phyloP scores from a whole-genome alignment of 2,797 vertebrate genomes.

The Crenuchus spilurus region DNA sequence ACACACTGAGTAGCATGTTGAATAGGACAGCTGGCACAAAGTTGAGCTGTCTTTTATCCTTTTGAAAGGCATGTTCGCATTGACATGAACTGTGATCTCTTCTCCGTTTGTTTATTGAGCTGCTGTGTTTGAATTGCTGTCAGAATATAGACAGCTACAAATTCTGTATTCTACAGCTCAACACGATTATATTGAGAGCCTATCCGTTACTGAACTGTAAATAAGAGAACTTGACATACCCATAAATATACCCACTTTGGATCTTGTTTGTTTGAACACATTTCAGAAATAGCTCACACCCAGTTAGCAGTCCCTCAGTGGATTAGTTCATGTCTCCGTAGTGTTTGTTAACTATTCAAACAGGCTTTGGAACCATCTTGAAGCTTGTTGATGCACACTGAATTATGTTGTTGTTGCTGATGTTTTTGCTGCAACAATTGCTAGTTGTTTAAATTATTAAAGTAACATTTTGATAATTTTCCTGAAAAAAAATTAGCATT shows the following conservation, averaged over 20 bases:
- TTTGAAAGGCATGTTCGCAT: not conserved
- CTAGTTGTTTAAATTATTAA: too few species aligned
- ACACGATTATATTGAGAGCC: not conserved
- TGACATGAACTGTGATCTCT: not conserved
- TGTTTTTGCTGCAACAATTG: too few species aligned
- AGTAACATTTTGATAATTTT: too few species aligned
- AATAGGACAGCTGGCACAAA: not conserved
- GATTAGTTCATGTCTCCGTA: not conserved
- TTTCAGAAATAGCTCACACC: not conserved
- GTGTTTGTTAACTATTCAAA: not conserved
- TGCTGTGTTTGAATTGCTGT: not conserved
- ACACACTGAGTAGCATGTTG: not conserved
- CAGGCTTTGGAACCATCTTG: not conserved
- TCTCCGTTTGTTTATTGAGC: not conserved
- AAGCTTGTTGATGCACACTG: too few species aligned
- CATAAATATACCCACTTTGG: not conserved
- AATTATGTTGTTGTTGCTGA: too few species aligned
- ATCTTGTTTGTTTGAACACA: constrained; percentile 3
- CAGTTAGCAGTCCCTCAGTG: not conserved
- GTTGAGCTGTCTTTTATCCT: not conserved
- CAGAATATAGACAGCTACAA: not conserved
- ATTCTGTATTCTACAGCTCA: not conserved
- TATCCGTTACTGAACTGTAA: not conserved
- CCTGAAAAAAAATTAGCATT: too few species aligned
- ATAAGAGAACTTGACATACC: not conserved